Evolutionary conservation across 2,888 invertebrate species (phyloP).

Genomic region (Charanyca ferruginea): DNA sequence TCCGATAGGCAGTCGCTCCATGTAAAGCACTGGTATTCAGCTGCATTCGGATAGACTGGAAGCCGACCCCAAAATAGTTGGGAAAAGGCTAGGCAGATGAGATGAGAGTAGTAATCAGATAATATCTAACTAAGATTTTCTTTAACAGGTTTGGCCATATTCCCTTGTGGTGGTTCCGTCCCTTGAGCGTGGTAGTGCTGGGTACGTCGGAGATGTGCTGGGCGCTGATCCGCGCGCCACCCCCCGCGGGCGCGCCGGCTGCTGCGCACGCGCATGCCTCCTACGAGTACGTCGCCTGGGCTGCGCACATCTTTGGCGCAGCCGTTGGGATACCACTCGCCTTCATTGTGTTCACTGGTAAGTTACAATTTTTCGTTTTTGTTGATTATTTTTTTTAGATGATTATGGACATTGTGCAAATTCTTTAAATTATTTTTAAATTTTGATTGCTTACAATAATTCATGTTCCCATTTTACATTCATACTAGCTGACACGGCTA

Average conservation of each 20-base stretch:
- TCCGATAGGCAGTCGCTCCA: no score
- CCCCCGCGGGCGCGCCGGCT: constrained; percentile 43
- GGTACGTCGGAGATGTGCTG: constrained; percentile 92
- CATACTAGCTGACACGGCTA: no score
- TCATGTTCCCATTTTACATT: no score
- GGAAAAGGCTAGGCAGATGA: no score
- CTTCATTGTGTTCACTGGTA: constrained; percentile 90
- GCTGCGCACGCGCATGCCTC: constrained; percentile 59
- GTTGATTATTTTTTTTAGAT: not conserved
- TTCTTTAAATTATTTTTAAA: no score
- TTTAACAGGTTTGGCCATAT: constrained; percentile 81
- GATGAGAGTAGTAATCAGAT: no score
- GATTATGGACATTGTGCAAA: no score
- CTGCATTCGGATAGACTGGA: no score
- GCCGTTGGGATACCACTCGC: constrained; percentile 92
- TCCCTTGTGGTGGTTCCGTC: constrained; percentile 90
- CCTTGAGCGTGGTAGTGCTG: constrained; percentile 92
- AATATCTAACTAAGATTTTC: not conserved
- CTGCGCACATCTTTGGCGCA: constrained; percentile 94
- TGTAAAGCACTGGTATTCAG: no score
- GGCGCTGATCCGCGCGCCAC: constrained; percentile 73
- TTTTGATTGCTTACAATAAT: no score
- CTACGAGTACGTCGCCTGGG: constrained; percentile 91
- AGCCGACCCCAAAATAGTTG: no score
- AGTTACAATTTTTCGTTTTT: constrained; percentile 18